Conservation (phyloP, 2,797 vertebrate species). For the Scarus forsteni region DNA sequence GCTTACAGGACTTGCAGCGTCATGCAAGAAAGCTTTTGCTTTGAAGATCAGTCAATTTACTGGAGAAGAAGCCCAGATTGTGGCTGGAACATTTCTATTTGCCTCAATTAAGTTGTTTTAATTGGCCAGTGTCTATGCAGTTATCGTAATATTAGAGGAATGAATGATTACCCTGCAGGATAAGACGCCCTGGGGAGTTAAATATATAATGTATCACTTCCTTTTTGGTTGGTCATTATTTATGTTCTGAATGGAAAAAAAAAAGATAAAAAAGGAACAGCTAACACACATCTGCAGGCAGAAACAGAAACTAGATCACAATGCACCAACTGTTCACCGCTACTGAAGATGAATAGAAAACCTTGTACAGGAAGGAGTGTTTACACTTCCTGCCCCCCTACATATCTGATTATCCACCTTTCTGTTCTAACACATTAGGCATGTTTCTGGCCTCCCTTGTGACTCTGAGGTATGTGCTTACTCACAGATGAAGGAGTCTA, state of each 20-base stretch:
- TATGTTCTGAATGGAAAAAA: slow-evolving; percentile 65
- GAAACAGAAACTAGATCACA: slow-evolving; percentile 63
- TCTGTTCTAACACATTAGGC: slow-evolving; percentile 49
- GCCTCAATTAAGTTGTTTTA: slow-evolving; percentile 58
- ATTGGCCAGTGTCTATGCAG: slow-evolving; percentile 59
- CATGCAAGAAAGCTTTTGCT: slow-evolving; percentile 52
- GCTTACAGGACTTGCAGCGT: slow-evolving; percentile 51
- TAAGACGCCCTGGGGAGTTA: slow-evolving; percentile 68
- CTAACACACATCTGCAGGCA: slow-evolving; percentile 43
- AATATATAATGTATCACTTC: slow-evolving; percentile 72
- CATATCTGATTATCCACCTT: slow-evolving; percentile 50
- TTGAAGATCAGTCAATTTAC: slow-evolving; percentile 61
- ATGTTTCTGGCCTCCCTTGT: slow-evolving; percentile 55
- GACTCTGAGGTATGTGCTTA: slow-evolving; percentile 78
- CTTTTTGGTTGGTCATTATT: slow-evolving; percentile 65
- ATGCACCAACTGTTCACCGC: slow-evolving; percentile 56
- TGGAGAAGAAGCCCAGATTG: slow-evolving; percentile 57
- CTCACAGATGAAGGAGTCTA: slow-evolving; percentile 75
- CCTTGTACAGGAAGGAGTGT: slow-evolving; percentile 60
- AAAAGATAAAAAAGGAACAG: slow-evolving; percentile 61
- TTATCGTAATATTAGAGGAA: slow-evolving; percentile 67
- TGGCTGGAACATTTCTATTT: slow-evolving; percentile 53
- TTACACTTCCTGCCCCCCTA: slow-evolving; percentile 64
- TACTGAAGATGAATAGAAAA: slow-evolving; percentile 48
- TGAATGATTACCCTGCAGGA: slow-evolving; percentile 68